These are phyloP conservation scores for Notocelia uddmanniana DNA, from an alignment of 2,888 invertebrate species.

Conservation along the genomic window DNA sequence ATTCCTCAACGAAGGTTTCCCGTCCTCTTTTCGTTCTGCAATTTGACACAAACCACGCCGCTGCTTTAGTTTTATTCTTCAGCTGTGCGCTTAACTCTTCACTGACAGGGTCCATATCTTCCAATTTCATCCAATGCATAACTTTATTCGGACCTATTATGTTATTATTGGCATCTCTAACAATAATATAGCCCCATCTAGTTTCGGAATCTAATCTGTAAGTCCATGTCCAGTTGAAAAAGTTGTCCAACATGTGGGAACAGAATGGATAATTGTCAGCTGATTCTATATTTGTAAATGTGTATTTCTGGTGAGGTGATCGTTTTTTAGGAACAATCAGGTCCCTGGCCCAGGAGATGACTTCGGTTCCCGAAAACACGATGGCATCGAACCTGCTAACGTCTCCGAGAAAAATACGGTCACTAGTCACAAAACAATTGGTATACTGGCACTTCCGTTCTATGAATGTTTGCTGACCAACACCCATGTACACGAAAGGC, in stretches of 20 bases:
- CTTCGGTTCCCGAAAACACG: conserved; percentile 59
- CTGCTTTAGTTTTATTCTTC: conserved; percentile 59
- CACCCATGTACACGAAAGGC: conserved; percentile 61
- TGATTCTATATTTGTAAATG: conserved; percentile 61
- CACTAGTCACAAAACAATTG: conserved; percentile 59
- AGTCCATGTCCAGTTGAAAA: conserved; percentile 70
- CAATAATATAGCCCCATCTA: conserved; percentile 59
- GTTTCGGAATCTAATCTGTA: conserved; percentile 64
- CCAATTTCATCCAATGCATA: conserved; percentile 59
- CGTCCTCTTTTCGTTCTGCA: conserved; percentile 58
- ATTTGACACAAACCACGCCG: conserved; percentile 70
- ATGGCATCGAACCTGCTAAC: conserved; percentile 59
- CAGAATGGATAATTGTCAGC: conserved; percentile 60
- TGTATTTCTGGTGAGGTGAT: conserved; percentile 57
- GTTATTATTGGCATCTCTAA: conserved; percentile 55
- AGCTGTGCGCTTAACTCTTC: conserved; percentile 56
- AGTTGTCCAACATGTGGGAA: conserved; percentile 55
- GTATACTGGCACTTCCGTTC: conserved; percentile 55
- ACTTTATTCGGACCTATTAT: conserved; percentile 58
- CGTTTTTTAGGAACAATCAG: conserved; percentile 49
- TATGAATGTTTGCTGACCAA: conserved; percentile 58
- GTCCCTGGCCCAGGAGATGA: conserved; percentile 43
- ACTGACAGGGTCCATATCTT: conserved; percentile 58
- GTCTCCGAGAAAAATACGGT: conserved; percentile 50
- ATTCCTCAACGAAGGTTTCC: conserved; percentile 52